phyloP scores from a whole-genome alignment of 2,113 vertebrate genomes.

The Calypte anna region DNA sequence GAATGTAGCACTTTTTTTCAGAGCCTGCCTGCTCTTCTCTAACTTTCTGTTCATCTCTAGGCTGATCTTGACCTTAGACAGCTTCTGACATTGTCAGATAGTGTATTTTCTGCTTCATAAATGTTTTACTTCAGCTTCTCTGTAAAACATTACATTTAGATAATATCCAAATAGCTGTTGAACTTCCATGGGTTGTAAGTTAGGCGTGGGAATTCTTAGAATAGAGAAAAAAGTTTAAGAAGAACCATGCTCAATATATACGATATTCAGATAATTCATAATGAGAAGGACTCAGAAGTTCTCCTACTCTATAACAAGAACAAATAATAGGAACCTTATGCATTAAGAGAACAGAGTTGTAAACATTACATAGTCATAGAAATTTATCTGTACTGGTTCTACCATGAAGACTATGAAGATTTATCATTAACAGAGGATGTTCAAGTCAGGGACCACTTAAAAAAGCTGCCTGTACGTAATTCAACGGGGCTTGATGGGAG shows the following conservation, averaged over 20 bases:
- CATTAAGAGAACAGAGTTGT: background rate
- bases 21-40: background rate
- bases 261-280: background rate
- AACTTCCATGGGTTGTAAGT: background rate
- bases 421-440: background rate
- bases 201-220: background rate
- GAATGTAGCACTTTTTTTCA: background rate
- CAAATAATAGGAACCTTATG: background rate
- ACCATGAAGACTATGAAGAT: background rate
- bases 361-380: background rate
- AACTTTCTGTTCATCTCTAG: background rate
- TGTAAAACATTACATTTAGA: background rate
- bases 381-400: background rate
- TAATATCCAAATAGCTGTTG: background rate
- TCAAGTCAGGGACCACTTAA: background rate
- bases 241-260: background rate
- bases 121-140: background rate
- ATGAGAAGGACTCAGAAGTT: background rate
- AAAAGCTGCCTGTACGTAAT: accelerated
- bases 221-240: background rate
- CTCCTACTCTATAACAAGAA: background rate
- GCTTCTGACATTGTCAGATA: background rate
- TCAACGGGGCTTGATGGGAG: background rate
- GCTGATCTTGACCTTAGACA: background rate
- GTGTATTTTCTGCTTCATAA: background rate